phyloP scores from a whole-genome alignment of 2,113 vertebrate species.

The Artemisiospiza belli region DNA sequence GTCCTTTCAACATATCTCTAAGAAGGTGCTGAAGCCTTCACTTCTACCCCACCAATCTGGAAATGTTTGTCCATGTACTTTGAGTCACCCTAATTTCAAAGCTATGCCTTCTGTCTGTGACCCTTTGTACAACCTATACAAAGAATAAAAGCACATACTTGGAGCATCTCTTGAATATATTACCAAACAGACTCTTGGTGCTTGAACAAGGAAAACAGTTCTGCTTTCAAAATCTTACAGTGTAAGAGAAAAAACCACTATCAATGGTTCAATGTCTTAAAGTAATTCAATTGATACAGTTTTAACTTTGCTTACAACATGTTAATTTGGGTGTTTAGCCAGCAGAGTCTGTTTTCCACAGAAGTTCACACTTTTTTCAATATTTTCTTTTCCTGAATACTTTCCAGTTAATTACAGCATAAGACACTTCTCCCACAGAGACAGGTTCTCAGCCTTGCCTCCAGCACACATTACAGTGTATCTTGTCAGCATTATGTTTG shows the following conservation, averaged over 20 bases:
- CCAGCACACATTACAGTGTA: neutral
- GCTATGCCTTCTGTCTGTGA: neutral
- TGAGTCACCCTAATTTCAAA: neutral
- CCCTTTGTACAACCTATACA: neutral
- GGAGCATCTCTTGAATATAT: neutral
- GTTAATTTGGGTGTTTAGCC: neutral
- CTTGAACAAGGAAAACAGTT: neutral
- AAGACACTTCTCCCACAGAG: neutral
- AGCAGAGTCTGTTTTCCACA: neutral
- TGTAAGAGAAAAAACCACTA: neutral
- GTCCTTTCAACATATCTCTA: neutral
- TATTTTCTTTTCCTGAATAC: neutral
- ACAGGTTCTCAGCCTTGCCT: neutral
- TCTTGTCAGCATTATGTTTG: neutral
- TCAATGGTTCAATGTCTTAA: neutral
- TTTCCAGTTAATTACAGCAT: slow-evolving; percentile 20
- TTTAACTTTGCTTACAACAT: neutral
- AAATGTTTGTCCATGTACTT: neutral
- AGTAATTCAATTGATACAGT: neutral
- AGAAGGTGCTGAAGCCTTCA: neutral
- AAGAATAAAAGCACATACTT: neutral
- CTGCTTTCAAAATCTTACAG: neutral
- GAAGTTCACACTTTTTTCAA: neutral
- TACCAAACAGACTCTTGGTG: neutral
- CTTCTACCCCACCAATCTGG: neutral